phyloP scores from a whole-genome alignment of 2,797 vertebrate genomes.

The Halcyon badia region DNA sequence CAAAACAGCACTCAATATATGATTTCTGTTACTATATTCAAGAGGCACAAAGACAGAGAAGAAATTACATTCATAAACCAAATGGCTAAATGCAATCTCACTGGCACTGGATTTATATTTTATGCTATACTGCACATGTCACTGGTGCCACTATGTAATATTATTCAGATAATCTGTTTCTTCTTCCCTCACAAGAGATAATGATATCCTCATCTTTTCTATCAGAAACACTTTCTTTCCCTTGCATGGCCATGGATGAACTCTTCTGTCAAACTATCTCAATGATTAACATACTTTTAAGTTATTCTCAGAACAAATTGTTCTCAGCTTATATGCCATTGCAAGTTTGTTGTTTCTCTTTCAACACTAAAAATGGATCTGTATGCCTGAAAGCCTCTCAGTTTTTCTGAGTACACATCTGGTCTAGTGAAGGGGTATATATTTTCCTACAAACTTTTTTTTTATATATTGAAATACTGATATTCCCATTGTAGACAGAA shows the following conservation, averaged over 20 bases:
- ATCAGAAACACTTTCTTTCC: background rate
- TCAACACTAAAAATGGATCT: background rate
- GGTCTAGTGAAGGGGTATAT: background rate
- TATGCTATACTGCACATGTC: accelerated
- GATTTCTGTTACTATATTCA: background rate
- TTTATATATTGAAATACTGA: background rate
- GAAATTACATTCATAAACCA: background rate
- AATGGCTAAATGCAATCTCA: background rate
- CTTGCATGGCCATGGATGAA: background rate
- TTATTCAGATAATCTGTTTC: background rate
- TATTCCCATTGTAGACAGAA: background rate
- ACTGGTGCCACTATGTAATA: background rate
- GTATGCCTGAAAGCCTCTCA: background rate
- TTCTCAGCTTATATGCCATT: background rate
- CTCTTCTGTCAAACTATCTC: background rate
- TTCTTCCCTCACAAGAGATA: background rate
- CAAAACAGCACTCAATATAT: background rate
- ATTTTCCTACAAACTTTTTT: background rate
- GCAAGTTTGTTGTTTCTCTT: background rate
- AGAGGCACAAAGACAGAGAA: background rate
- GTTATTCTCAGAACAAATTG: background rate
- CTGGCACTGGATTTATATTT: background rate
- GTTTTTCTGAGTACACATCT: background rate
- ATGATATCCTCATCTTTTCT: background rate
- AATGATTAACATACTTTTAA: background rate